Percentiles rank a stretch among this genome's conserved stretches.
Evolutionary conservation across 2,888 invertebrate species (phyloP).

Genomic region (Chloroclysta siterata): DNA sequence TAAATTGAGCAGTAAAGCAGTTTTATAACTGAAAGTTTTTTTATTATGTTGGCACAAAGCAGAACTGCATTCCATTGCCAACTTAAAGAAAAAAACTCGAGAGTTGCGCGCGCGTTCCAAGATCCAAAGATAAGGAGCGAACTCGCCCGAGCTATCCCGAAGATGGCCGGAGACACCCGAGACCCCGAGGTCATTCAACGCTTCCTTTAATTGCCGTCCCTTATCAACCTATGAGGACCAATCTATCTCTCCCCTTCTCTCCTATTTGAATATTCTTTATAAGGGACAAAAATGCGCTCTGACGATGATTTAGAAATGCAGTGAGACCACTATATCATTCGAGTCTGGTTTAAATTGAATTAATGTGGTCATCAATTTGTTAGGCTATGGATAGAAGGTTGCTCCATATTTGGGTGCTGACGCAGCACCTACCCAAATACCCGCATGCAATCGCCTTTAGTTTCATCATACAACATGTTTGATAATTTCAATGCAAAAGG

Average conservation of each 20-base stretch:
- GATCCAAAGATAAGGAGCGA: slow-evolving; percentile 70
- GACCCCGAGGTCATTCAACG: slow-evolving; percentile 69
- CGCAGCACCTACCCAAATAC: not conserved
- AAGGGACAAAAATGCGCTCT: slow-evolving; percentile 59
- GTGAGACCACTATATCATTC: slow-evolving; percentile 57
- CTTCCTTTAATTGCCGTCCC: slow-evolving; percentile 71
- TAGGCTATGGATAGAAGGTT: slow-evolving; percentile 49
- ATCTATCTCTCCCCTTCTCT: slow-evolving; percentile 57
- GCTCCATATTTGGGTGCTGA: slow-evolving; percentile 48
- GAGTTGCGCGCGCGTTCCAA: slow-evolving; percentile 72
- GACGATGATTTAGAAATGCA: slow-evolving; percentile 71
- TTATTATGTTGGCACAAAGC: slow-evolving; percentile 31
- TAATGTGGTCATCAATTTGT: slow-evolving; percentile 68
- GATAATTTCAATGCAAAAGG: not conserved
- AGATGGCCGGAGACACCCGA: slow-evolving; percentile 54
- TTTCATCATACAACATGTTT: not conserved
- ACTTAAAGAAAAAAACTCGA: slow-evolving; percentile 46
- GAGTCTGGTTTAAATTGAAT: slow-evolving; percentile 68
- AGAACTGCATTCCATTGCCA: slow-evolving; percentile 50
- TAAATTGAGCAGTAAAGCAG: slow-evolving; percentile 53
- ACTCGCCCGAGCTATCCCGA: slow-evolving; percentile 62
- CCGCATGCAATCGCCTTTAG: not conserved
- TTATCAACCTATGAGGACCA: slow-evolving; percentile 59
- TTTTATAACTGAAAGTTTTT: slow-evolving; percentile 42
- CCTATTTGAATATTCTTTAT: slow-evolving; percentile 68